Evolutionary conservation across 2,888 invertebrate species (phyloP).

Genomic region (Bibio marci): DNA sequence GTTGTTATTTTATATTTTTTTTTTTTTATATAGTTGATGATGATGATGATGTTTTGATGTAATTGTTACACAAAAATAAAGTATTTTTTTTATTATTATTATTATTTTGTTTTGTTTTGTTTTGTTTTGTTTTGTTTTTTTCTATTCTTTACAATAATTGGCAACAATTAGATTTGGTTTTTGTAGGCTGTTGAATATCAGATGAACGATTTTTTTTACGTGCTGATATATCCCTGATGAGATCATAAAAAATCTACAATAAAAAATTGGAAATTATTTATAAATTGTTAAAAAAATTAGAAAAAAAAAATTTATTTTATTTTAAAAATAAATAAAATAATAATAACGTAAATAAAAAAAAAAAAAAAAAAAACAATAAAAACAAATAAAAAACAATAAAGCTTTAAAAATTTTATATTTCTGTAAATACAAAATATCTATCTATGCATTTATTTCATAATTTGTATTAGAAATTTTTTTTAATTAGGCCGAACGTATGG

Average conservation of each 20-base stretch:
- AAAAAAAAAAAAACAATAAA: background rate
- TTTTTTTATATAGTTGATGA: too few relatives aligned
- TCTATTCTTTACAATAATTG: conserved; percentile 25
- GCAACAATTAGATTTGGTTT: conserved; percentile 30
- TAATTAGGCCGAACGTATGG: too few relatives aligned
- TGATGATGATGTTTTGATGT: too few relatives aligned
- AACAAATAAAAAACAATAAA: background rate
- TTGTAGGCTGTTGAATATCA: conserved; percentile 27
- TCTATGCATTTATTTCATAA: background rate
- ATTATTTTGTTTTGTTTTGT: too few relatives aligned
- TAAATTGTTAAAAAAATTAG: conserved; percentile 4
- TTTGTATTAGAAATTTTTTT: too few relatives aligned
- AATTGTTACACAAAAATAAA: too few relatives aligned
- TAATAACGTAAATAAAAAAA: background rate
- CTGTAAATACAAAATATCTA: background rate
- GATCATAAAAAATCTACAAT: conserved; percentile 30
- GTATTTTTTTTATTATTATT: too few relatives aligned
- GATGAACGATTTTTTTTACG: conserved; percentile 30
- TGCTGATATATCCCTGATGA: conserved; percentile 31
- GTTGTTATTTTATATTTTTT: too few relatives aligned
- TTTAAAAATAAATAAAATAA: background rate
- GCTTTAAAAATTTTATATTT: background rate
- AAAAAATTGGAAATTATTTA: background rate
- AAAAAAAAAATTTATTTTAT: background rate
- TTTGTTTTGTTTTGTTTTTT: too few relatives aligned